Base-by-base conservation (phyloP, 2,888 invertebrate species). In the Microchrysa polita region DNA sequence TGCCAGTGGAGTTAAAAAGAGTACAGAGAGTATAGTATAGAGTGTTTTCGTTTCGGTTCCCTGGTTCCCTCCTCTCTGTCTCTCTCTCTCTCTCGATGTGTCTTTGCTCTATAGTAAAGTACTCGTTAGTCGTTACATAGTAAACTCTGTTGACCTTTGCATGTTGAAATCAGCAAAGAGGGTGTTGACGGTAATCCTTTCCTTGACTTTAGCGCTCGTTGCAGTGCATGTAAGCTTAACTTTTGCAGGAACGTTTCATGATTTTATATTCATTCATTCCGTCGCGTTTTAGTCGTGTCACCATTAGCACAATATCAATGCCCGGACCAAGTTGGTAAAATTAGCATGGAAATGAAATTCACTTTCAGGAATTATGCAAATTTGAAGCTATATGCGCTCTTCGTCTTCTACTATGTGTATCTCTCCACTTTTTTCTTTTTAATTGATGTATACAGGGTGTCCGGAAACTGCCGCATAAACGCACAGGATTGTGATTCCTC, bases 321-420 rank as follows among this genome's bases (percentile, higher is more conserved):
- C 48, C 67, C 67, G 14, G 72, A 73, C 73, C 74, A 75, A 75
- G 73, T 75, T 75, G 73, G 73, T 69, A 7, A 75, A 74, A 75
- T 75, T 75, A 75, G 74, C 74, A 75, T 75, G 74, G 73, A 75
- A 75, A 75, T 75, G 74, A 75, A 75, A 75, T 75, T 75, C 74
- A 75, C 74, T 75, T 75, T 73, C 27, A 69, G 74, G 73, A 73
- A 75, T 75, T 75, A 75, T 69, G 69, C 22, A 69, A 69, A 69
- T 69, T 52, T 59, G n/a, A n/a, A n/a, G 12, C 48, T 4, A 23
- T 27, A 27, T 34, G 27, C 27, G 2, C 27, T 9, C n/a, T 59
- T n/a, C 23, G 20, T n/a, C n/a, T n/a, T n/a, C n/a, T n/a, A n/a
- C n/a, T n/a, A n/a, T n/a, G 23, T 59, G 59, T 59, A n/a, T 67